phyloP scores from a whole-genome alignment of 2,113 vertebrate genomes.

The Prunella fulvescens region DNA sequence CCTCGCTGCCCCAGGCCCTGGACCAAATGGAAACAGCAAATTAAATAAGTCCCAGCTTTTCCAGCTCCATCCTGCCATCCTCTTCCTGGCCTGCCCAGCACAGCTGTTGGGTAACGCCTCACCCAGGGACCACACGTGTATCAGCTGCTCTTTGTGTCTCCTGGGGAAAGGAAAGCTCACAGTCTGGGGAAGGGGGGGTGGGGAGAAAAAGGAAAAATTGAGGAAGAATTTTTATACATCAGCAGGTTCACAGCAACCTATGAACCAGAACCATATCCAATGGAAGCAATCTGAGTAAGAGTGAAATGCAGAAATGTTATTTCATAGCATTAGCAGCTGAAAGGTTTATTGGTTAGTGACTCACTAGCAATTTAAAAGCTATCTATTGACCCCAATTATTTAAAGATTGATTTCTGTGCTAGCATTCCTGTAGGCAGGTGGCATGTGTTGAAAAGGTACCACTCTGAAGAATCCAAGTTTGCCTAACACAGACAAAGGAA shows the following conservation, averaged over 20 bases:
- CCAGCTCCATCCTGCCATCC: background rate
- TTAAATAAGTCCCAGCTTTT: background rate
- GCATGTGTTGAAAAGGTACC: background rate
- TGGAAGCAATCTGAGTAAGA: background rate
- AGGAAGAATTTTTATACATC: background rate
- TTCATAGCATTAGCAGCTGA: background rate
- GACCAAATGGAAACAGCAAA: background rate
- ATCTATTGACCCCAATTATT: background rate
- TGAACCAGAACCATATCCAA: background rate
- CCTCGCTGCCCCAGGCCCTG: background rate
- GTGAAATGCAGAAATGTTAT: background rate
- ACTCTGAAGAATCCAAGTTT: background rate
- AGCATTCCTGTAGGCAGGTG: background rate
- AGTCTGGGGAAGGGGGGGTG: background rate
- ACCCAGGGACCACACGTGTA: background rate
- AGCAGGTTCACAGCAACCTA: background rate
- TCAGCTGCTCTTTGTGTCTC: background rate
- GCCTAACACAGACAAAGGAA: background rate
- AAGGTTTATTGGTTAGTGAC: background rate
- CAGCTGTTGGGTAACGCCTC: accelerated
- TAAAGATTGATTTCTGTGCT: background rate
- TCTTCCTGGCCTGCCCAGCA: background rate
- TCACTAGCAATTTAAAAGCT: background rate
- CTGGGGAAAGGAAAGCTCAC: background rate
- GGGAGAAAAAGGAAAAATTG: accelerated